phyloP scores from a whole-genome alignment of 1,140 invertebrate genomes.

The Saccostrea glomerata region DNA sequence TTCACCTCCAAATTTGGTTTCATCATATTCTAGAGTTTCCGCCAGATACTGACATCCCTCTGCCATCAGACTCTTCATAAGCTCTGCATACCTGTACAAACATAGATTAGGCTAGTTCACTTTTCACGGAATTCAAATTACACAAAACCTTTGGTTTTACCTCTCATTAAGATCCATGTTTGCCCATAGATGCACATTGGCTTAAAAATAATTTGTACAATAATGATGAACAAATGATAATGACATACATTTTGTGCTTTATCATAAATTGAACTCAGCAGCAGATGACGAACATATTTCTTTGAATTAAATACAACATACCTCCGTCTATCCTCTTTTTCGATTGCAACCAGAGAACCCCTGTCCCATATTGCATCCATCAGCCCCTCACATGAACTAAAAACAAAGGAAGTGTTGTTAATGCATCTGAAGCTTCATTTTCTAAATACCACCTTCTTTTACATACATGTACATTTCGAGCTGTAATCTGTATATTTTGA shows the following conservation, averaged over 20 bases:
- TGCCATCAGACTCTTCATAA: conserved; percentile 51
- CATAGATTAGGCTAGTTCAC: neutral
- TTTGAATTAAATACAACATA: conserved; percentile 12
- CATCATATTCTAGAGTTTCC: conserved; percentile 49
- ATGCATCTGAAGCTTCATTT: neutral
- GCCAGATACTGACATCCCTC: conserved; percentile 49
- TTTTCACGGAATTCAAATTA: too few species aligned
- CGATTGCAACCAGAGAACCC: conserved; percentile 55
- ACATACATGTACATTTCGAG: neutral
- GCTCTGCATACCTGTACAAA: conserved; percentile 49
- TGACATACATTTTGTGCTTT: neutral
- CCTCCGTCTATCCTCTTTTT: conserved; percentile 50
- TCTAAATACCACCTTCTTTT: neutral
- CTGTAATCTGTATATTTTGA: neutral
- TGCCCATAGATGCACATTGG: too few species aligned
- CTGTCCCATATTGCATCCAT: conserved; percentile 60
- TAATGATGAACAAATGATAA: too few species aligned
- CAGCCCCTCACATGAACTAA: conserved; percentile 54
- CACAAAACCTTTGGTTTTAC: too few species aligned
- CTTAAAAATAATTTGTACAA: too few species aligned
- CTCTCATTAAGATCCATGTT: too few species aligned
- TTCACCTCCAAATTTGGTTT: conserved; percentile 49
- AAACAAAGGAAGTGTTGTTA: neutral
- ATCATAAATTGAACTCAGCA: neutral
- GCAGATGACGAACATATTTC: neutral